Conservation (phyloP, 2,888 invertebrate genomes). For the Baronia brevicornis region DNA sequence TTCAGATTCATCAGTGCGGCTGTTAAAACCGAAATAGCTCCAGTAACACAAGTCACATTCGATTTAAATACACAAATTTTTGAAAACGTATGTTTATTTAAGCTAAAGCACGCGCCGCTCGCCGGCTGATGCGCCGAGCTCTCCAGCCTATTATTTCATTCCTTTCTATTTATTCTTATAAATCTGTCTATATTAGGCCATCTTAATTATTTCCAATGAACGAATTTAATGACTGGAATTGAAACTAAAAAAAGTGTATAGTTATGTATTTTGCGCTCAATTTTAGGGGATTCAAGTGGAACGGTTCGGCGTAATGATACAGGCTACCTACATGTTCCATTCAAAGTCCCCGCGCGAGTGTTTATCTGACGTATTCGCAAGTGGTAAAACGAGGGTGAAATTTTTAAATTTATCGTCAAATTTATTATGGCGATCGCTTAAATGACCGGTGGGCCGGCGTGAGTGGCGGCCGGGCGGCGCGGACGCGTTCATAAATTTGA, state of each 20-base stretch:
- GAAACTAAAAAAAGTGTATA: too few relatives aligned
- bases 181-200: too few relatives aligned
- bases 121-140: slow-evolving; percentile 19
- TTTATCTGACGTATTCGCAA: slow-evolving; percentile 19
- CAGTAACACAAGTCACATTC: slow-evolving; percentile 71
- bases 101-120: slow-evolving; percentile 58
- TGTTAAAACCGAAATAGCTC: slow-evolving; percentile 66
- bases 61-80: slow-evolving; percentile 74
- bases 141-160: slow-evolving; percentile 24
- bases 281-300: too few relatives aligned
- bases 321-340: slow-evolving; percentile 10
- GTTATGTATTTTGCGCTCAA: too few relatives aligned
- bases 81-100: slow-evolving; percentile 72
- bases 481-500: slow-evolving; percentile 74
- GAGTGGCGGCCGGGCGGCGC: slow-evolving; percentile 35
- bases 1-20: slow-evolving; percentile 64
- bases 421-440: slow-evolving; percentile 49
- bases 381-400: slow-evolving; percentile 50
- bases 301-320: slow-evolving; percentile 5
- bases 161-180: slow-evolving; percentile 12
- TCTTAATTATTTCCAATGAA: too few relatives aligned
- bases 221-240: too few relatives aligned
- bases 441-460: slow-evolving; percentile 46
- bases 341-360: slow-evolving; percentile 14
- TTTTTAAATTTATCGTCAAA: slow-evolving; percentile 64